Conservation (phyloP, 2,888 invertebrate species). For the Zeuzera pyrina region DNA sequence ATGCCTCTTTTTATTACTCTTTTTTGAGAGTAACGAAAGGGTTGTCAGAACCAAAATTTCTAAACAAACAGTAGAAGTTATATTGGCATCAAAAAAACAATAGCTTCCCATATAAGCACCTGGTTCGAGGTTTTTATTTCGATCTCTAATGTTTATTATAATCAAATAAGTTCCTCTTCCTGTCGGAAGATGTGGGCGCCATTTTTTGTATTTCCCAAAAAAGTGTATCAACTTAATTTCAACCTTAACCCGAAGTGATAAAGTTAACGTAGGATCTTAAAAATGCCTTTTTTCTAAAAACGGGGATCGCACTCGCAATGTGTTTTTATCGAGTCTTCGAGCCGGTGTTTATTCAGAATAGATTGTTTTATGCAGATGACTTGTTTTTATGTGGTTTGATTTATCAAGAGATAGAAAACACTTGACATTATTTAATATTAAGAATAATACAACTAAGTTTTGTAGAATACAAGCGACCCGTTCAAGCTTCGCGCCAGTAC, state of each 20-base stretch:
- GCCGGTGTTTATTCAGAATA: conserved; percentile 39
- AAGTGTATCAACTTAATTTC: conserved; percentile 12
- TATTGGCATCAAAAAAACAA: conserved; percentile 41
- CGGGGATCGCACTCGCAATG: conserved; percentile 42
- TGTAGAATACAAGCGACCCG: no score
- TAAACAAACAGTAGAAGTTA: conserved; percentile 46
- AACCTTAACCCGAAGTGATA: background rate
- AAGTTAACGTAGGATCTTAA: background rate
- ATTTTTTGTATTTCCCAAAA: conserved; percentile 38
- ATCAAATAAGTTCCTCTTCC: conserved; percentile 71
- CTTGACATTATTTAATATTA: background rate
- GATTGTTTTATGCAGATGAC: conserved; percentile 58
- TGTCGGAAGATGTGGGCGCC: conserved; percentile 64
- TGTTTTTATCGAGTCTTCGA: conserved; percentile 41
- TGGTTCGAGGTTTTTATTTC: conserved; percentile 49
- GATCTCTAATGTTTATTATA: conserved; percentile 60
- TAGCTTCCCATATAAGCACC: conserved; percentile 43
- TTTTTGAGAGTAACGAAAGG: conserved; percentile 28
- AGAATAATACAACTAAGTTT: no score
- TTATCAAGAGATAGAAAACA: background rate
- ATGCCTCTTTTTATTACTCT: conserved; percentile 20
- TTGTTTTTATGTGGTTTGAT: conserved; percentile 19
- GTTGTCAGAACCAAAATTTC: conserved; percentile 34
- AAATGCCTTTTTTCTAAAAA: conserved; percentile 16
- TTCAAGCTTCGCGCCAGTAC: no score